These are phyloP conservation scores for Catalaphyllia jardinei DNA, from an alignment of 64 coral and sea anemone species.

Conservation along the genomic window DNA sequence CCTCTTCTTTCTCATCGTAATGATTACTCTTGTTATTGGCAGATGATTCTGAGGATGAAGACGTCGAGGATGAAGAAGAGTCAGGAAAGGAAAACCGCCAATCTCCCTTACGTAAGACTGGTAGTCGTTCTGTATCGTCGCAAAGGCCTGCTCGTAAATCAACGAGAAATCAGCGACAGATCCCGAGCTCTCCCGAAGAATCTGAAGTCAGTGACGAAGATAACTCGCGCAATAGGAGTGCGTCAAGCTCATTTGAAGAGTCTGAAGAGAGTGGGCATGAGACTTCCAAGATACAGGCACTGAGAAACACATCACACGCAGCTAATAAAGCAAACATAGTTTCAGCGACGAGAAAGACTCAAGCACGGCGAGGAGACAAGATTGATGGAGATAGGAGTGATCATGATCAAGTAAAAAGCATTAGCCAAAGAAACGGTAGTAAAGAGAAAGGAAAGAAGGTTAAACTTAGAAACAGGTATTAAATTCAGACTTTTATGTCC, in stretches of 20 bases:
- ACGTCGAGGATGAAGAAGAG: conserved; percentile 1
- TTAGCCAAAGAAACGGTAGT: neutral
- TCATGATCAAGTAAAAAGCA: neutral
- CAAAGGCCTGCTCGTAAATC: neutral
- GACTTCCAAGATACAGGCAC: neutral
- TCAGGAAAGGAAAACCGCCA: conserved; percentile 1
- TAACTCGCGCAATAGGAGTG: neutral
- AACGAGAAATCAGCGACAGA: conserved; percentile 4
- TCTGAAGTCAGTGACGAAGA: neutral
- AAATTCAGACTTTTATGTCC: neutral
- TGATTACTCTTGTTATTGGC: neutral
- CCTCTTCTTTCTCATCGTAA: too few relatives aligned
- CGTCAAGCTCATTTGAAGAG: neutral
- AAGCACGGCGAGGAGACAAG: neutral
- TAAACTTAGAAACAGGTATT: neutral
- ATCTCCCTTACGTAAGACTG: neutral
- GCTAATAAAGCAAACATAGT: neutral
- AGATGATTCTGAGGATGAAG: conserved; percentile 5
- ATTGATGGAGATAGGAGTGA: neutral
- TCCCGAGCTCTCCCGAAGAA: conserved; percentile 8
- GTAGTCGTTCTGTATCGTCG: neutral
- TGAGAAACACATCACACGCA: neutral
- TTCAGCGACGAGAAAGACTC: too few relatives aligned
- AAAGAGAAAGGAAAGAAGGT: neutral
- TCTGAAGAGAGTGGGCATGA: neutral